Conservation (phyloP, 2,888 invertebrate genomes). For the Eupithecia inturbata region DNA sequence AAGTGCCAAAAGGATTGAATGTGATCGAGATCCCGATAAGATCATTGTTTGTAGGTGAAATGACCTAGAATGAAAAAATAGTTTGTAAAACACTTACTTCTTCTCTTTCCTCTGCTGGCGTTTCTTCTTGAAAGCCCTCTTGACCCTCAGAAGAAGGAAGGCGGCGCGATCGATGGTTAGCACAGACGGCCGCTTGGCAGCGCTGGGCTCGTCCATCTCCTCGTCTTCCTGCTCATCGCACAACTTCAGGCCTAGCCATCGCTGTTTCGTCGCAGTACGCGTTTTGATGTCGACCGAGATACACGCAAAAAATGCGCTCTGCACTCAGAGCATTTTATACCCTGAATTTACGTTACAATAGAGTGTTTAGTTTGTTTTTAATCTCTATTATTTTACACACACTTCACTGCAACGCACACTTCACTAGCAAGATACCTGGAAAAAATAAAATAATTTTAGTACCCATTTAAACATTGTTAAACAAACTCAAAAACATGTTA, state of each 20-base stretch:
- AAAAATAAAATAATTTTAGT: constrained; percentile 11
- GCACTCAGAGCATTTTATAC: constrained; percentile 33
- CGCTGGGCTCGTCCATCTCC: constrained; percentile 77
- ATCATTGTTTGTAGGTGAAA: neutral
- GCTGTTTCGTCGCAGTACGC: constrained; percentile 74
- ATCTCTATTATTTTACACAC: constrained; percentile 3
- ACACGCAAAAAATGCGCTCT: constrained; percentile 47
- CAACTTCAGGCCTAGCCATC: constrained; percentile 84
- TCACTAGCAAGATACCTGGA: constrained; percentile 22
- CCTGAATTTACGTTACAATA: constrained; percentile 18
- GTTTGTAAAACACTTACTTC: constrained; percentile 84
- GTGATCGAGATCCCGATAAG: neutral
- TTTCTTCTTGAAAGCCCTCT: constrained; percentile 95
- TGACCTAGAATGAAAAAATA: neutral
- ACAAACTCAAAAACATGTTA: neutral
- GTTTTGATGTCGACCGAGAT: constrained; percentile 57
- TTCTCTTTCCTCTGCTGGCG: constrained; percentile 93
- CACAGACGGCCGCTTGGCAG: constrained; percentile 85
- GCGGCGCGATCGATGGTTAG: constrained; percentile 95
- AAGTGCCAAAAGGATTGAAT: neutral
- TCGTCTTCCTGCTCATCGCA: constrained; percentile 76
- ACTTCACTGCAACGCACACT: no score
- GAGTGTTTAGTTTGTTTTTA: neutral
- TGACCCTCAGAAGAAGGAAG: constrained; percentile 93
- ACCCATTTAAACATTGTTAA: neutral